Base-by-base conservation (phyloP, 2,888 invertebrate species). In the Disparrhopalites patrizii region DNA sequence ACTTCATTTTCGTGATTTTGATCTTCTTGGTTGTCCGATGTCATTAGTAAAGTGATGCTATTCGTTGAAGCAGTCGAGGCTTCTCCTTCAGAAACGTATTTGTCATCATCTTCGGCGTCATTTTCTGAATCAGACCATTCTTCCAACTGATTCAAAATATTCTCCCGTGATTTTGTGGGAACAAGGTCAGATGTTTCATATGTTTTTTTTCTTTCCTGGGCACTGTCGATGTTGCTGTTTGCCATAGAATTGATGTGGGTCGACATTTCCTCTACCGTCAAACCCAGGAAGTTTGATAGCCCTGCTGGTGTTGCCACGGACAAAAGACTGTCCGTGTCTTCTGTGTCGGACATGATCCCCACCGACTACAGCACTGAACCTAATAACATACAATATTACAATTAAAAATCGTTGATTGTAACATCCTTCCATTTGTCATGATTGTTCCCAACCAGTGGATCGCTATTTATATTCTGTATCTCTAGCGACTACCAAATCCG, bases 281-380 rank as follows among this genome's bases (percentile, higher is more conserved):
- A 60, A 5, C 66, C 68, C 20, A 71, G 54, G 8, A 70, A 66
- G 23, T 68, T 65, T 20, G 65, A 51, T 2, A 71, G 52, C 7
- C 61, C 55, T 13, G 47, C 40, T 20, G 65, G 71, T 64, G 65
- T 67, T 64, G 63, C 67, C 66, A 56, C 43, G 1, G 68, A 67
- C n/a, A 73, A 43, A 15, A 73, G 65, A 15, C 68, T 69, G 40
- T 73, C 73, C 1, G 73, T 73, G 40, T 73, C 73, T 31, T 73
- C 73, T 5, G 73, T 70, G 15, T 71, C 73, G 8, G 70, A 70
- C 68, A 68, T 70, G 47, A 23, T 23, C 23, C 23, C 23, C 47
- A 47, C 8, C 8, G 3, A 3, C 47, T 43, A n/a, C n/a, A n/a
- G n/a, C n/a, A n/a, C n/a, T n/a, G n/a, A n/a, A n/a, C n/a, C n/a